These are phyloP conservation scores for Lochmaea capreae DNA, from an alignment of 2,888 invertebrate genomes.

Conservation along the genomic window DNA sequence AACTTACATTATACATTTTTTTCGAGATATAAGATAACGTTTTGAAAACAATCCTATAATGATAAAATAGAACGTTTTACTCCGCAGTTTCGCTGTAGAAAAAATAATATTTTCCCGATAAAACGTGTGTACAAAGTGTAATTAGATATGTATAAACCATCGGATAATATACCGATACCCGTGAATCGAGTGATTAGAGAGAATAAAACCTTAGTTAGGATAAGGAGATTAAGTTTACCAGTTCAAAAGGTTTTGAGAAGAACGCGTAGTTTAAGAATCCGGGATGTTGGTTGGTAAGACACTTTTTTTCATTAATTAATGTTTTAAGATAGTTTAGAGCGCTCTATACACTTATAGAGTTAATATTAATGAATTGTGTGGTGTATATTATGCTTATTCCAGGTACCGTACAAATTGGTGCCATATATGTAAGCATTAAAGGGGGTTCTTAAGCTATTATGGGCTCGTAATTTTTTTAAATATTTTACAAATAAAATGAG, in stretches of 20 bases:
- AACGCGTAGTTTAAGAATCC: constrained; percentile 32
- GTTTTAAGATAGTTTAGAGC: not conserved
- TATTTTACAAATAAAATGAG: no score
- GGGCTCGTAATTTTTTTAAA: no score
- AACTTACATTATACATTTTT: not conserved
- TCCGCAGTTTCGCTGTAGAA: not conserved
- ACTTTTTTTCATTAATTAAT: not conserved
- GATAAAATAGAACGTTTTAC: not conserved
- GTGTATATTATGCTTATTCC: no score
- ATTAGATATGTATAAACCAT: not conserved
- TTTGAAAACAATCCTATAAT: not conserved
- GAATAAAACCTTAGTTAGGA: constrained; percentile 21
- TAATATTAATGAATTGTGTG: no score
- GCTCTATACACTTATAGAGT: no score
- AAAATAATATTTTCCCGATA: not conserved
- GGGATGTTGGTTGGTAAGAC: constrained; percentile 30
- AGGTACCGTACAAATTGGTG: no score
- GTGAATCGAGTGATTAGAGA: constrained; percentile 19
- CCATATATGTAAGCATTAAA: no score
- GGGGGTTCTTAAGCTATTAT: no score
- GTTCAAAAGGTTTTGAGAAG: constrained; percentile 49
- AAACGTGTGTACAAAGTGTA: not conserved
- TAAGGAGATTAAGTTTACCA: constrained; percentile 54
- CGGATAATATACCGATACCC: constrained; percentile 15
- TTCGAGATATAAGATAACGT: not conserved